Evolutionary conservation across 1,140 invertebrate genomes (phyloP), one percentile per base, ranked within the genome.

Genomic region (Cryptotermes secundus): DNA sequence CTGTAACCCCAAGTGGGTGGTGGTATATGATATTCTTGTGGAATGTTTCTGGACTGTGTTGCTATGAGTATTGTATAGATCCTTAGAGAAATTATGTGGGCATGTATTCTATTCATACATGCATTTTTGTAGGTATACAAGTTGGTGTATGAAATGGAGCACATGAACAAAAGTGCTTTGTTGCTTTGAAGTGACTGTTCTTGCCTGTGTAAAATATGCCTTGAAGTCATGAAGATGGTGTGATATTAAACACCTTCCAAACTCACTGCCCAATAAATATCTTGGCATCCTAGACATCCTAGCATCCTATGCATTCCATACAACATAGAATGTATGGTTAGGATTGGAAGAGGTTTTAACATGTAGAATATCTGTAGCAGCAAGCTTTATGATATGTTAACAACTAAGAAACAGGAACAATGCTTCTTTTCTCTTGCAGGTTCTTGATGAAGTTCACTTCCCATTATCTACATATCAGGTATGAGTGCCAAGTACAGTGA

Each of bases 171-270:
- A 72, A 72, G 59, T 72, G 14, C n/a, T 72, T 72, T 31, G 9
- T 72, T 12, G 31, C 59, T 72, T 31, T 31, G 2, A 72, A n/a
- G 26, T 72, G 59, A 26, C 3, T 72, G 26, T 72, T 72, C 59
- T 72, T 72, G 59, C 26, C 26, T 72, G 10, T 72, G 59, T 72
- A 72, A 10, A 72, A 31, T 72, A 72, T 72, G 26, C 59, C 59
- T 72, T 72, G 59, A n/a, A 31, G 59, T 31, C n/a, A 72, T n/a
- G n/a, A 72, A 72, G 26, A n/a, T 72, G 59, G n/a, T 72, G 59
- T 72, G 59, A 9, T 72, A 7, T 26, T 72, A n/a, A 72, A 31
- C 26, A 31, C 14, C 59, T 31, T 72, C n/a, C n/a, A 9, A 72
- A 72, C n/a, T n/a, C n/a, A 72, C 26, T 72, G 59, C 59, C 59